Evolutionary conservation across 2,888 invertebrate genomes (phyloP).

Genomic region (Epinotia demarniana): DNA sequence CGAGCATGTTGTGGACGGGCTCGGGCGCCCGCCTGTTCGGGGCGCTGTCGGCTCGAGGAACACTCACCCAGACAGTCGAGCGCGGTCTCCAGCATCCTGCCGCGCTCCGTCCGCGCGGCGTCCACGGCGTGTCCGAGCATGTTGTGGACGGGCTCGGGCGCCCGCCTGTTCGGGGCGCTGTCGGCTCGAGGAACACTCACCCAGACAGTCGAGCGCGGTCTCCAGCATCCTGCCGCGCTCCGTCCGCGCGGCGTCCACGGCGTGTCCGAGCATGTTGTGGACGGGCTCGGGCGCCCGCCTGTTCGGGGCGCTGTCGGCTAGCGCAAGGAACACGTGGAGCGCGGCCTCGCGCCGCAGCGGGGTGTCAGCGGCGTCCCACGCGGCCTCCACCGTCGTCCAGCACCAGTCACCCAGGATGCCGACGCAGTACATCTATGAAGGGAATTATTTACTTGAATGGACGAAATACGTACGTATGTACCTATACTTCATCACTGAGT

Average conservation of each 20-base stretch:
- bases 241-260: slow-evolving; percentile 59
- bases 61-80: slow-evolving; percentile 88
- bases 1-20: too few relatives aligned
- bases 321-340: slow-evolving; percentile 81
- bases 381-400: slow-evolving; percentile 87
- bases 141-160: neutral
- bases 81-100: slow-evolving; percentile 88
- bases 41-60: neutral
- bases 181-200: slow-evolving; percentile 57
- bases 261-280: slow-evolving; percentile 60
- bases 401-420: slow-evolving; percentile 91
- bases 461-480: too few relatives aligned
- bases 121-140: slow-evolving; percentile 10
- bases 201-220: slow-evolving; percentile 91
- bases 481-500: too few relatives aligned
- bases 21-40: neutral
- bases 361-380: slow-evolving; percentile 86
- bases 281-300: slow-evolving; percentile 78
- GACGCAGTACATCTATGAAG: slow-evolving; percentile 91
- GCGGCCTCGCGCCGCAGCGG: slow-evolving; percentile 81
- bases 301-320: slow-evolving; percentile 80
- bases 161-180: neutral
- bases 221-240: slow-evolving; percentile 83
- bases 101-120: slow-evolving; percentile 52
- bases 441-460: too few relatives aligned